phyloP scores from a whole-genome alignment of 1,140 invertebrate genomes.

The Myzus persicae region DNA sequence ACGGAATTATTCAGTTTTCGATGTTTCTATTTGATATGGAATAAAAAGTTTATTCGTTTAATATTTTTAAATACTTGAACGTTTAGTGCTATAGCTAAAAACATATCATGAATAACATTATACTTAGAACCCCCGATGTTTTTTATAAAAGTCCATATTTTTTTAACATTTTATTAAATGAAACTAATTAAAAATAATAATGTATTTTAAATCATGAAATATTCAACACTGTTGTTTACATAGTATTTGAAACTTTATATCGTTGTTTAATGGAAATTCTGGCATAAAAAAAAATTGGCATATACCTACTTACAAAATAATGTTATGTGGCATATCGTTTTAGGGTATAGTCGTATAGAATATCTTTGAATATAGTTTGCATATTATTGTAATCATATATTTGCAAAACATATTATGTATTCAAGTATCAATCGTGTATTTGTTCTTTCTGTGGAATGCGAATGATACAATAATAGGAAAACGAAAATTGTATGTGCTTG shows the following conservation, averaged over 20 bases:
- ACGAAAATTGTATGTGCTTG: background rate
- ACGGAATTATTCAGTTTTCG: background rate
- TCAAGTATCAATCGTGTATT: constrained; percentile 45
- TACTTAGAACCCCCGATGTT: background rate
- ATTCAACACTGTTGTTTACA: constrained; percentile 7
- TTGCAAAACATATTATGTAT: background rate
- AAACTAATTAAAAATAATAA: constrained; percentile 13
- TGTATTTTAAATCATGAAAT: constrained; percentile 15
- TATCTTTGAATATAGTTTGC: background rate
- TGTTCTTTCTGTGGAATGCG: constrained; percentile 2
- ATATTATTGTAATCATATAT: constrained; percentile 28
- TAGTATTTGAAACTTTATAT: constrained; percentile 10
- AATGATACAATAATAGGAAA: background rate
- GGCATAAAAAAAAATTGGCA: background rate
- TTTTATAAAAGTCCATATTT: background rate
- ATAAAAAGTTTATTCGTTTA: background rate
- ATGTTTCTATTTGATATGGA: background rate
- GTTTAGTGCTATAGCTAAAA: background rate
- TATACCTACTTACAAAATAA: background rate
- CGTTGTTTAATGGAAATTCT: constrained; percentile 13
- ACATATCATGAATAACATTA: background rate
- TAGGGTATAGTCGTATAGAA: background rate
- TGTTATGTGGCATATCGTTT: background rate
- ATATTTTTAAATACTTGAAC: background rate
- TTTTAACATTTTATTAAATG: background rate